Conservation (phyloP, 2,888 invertebrate species). For the Caenorhabditis sp. region DNA sequence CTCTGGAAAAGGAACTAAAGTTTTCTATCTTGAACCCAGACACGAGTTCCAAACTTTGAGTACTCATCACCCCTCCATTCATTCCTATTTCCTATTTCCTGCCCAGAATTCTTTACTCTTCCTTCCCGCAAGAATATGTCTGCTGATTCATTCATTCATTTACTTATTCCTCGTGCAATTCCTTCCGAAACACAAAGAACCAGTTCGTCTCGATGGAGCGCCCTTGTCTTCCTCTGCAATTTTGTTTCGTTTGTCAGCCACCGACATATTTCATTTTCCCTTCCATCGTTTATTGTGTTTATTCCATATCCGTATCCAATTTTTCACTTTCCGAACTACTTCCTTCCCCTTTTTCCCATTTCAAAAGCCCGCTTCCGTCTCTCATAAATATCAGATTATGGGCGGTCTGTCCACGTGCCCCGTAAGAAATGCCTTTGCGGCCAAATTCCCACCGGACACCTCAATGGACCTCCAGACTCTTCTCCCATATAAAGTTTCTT, state of each 20-base stretch:
- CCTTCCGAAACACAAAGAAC: too few species aligned
- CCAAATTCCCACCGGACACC: conserved; percentile 51
- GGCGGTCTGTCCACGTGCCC: conserved; percentile 8
- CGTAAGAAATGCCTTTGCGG: not conserved
- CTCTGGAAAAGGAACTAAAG: too few species aligned
- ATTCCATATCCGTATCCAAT: conserved; percentile 12
- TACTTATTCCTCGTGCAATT: too few species aligned
- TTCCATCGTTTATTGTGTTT: too few species aligned
- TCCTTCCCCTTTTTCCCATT: conserved; percentile 16
- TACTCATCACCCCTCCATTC: too few species aligned
- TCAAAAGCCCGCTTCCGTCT: conserved; percentile 22
- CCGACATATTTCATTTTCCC: not conserved
- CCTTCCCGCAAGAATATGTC: too few species aligned
- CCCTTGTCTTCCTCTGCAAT: too few species aligned
- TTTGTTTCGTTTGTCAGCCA: not conserved
- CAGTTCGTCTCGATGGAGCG: too few species aligned
- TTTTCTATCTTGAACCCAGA: too few species aligned
- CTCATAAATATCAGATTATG: conserved; percentile 57
- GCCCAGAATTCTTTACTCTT: too few species aligned
- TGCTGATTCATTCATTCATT: too few species aligned
- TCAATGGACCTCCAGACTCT: conserved; percentile 38
- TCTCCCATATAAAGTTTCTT: conserved; percentile 22
- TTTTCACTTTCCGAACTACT: conserved; percentile 25
- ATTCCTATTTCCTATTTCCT: too few species aligned
- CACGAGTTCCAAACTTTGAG: not conserved